These are phyloP conservation scores for Exephanes ischioxanthus DNA, from an alignment of 2,888 invertebrate genomes.

Conservation along the genomic window DNA sequence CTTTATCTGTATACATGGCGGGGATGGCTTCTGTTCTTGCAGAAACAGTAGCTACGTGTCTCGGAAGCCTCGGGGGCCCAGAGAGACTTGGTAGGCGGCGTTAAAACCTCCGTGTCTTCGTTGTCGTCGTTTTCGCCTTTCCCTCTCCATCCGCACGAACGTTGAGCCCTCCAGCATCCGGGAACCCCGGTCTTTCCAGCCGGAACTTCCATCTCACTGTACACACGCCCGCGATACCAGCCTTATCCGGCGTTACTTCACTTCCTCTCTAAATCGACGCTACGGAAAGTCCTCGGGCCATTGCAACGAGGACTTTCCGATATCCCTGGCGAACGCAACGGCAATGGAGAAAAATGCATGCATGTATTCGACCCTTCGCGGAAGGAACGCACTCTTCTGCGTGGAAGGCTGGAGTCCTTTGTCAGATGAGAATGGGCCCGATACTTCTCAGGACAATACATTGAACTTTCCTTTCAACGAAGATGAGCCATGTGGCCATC, in stretches of 20 bases:
- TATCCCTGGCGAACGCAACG: slow-evolving; percentile 3
- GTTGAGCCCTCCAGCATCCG: slow-evolving; percentile 51
- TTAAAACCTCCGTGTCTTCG: slow-evolving; percentile 53
- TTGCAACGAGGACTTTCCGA: too few species aligned
- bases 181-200: slow-evolving; percentile 24
- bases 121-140: slow-evolving; percentile 33
- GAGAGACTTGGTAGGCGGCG: slow-evolving; percentile 46
- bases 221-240: slow-evolving; percentile 14
- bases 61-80: slow-evolving; percentile 42
- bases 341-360: slow-evolving; percentile 8
- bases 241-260: slow-evolving; percentile 21
- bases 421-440: background rate
- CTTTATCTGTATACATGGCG: background rate
- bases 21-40: slow-evolving; percentile 14
- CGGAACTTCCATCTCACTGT: slow-evolving; percentile 27
- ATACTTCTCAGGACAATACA: background rate
- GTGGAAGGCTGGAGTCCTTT: background rate
- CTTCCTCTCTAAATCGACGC: slow-evolving; percentile 47
- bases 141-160: slow-evolving; percentile 50
- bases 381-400: background rate
- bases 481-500: background rate
- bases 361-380: background rate
- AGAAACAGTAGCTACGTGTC: slow-evolving; percentile 24
- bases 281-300: slow-evolving; percentile 44
- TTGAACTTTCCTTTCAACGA: background rate